Evolutionary conservation across 1,140 invertebrate species (phyloP).

Genomic region (Bathynomus jamesi): DNA sequence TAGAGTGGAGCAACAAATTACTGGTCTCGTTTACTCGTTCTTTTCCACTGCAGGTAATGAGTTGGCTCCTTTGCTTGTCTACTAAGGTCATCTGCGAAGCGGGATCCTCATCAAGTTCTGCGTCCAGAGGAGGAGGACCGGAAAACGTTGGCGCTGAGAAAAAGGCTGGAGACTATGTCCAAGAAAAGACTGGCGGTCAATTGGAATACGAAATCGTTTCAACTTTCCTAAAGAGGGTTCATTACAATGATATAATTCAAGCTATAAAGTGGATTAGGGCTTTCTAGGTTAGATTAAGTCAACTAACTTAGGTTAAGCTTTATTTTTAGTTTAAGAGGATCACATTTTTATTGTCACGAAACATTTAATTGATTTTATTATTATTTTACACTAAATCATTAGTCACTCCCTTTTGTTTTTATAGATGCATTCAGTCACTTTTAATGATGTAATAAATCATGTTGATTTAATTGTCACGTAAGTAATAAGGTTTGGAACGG

Average conservation of each 20-base stretch:
- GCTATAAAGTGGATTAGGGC: slow-evolving; percentile 53
- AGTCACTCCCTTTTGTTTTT: too few relatives aligned
- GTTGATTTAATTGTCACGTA: too few relatives aligned
- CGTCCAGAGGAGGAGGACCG: background rate
- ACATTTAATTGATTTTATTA: too few relatives aligned
- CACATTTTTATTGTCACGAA: too few relatives aligned
- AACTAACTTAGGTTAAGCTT: too few relatives aligned
- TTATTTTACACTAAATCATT: too few relatives aligned
- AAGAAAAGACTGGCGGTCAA: slow-evolving; percentile 43
- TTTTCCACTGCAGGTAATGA: slow-evolving; percentile 65
- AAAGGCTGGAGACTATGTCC: slow-evolving; percentile 40
- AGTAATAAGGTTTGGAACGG: too few relatives aligned
- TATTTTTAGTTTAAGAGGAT: too few relatives aligned
- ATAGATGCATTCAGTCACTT: too few relatives aligned
- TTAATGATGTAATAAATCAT: too few relatives aligned
- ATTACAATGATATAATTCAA: slow-evolving; percentile 51
- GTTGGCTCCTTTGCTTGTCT: slow-evolving; percentile 66
- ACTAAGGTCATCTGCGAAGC: slow-evolving; percentile 63
- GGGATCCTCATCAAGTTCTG: background rate
- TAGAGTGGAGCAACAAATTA: too few relatives aligned
- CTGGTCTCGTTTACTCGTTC: too few relatives aligned
- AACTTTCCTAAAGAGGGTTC: slow-evolving; percentile 58
- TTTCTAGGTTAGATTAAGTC: slow-evolving; percentile 12
- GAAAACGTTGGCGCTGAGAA: slow-evolving; percentile 2
- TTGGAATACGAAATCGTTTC: slow-evolving; percentile 62